Conservation (phyloP, 2,113 vertebrate genomes). For the Daubentonia madagascariensis region DNA sequence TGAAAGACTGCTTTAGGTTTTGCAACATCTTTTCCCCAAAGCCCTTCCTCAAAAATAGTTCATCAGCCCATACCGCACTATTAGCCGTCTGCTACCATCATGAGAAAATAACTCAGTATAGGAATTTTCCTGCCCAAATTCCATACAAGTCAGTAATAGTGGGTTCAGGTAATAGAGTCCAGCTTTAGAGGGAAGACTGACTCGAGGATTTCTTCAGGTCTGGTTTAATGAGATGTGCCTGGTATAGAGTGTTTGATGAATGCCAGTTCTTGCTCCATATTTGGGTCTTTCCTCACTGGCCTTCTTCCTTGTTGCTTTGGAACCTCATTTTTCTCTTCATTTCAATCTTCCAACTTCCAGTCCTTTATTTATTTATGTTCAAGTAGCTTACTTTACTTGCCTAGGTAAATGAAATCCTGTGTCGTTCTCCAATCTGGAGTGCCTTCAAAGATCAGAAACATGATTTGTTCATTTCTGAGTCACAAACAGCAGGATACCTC, state of each 20-base stretch:
- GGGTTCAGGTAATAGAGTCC: neutral
- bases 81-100: neutral
- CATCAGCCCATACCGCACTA: neutral
- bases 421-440: constrained; percentile 97
- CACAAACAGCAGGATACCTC: constrained; percentile 97
- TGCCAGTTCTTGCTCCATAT: neutral
- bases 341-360: neutral
- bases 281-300: neutral
- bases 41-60: neutral
- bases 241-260: neutral
- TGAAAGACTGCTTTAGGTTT: constrained; percentile 7
- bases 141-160: neutral
- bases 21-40: neutral
- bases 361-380: neutral
- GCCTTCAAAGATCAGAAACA: constrained; percentile 99
- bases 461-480: constrained; percentile 99
- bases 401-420: constrained; percentile 98
- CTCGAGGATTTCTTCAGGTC: neutral
- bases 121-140: neutral
- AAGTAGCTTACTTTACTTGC: constrained; percentile 46
- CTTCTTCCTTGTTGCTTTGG: neutral
- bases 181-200: neutral
- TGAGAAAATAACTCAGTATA: neutral
- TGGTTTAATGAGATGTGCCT: neutral
- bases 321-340: neutral